Evolutionary conservation across 2,888 invertebrate genomes (phyloP), one percentile per base, ranked within the genome.

Genomic region (Megaustenia siamemsis): DNA sequence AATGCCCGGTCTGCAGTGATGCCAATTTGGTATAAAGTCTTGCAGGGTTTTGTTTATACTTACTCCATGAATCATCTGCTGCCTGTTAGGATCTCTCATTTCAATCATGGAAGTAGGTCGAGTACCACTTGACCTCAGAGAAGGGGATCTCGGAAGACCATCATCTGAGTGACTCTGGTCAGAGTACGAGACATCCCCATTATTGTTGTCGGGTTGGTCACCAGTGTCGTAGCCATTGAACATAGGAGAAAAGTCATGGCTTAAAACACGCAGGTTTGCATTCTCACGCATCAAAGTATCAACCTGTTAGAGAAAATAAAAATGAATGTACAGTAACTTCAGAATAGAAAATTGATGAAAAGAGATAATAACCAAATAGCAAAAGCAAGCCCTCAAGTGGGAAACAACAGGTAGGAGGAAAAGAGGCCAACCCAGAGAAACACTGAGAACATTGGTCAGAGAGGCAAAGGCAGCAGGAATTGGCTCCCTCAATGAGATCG

Each of bases 211-310:
- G 49, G 88, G 89, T 73, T 93, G 90, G 82, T 93, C 92, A 71
- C 93, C 86, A 15, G 93, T 90, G 86, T 94, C 94, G 89, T 92
- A 93, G 66, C 87, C 94, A 93, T 94, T 28, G 92, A 93, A 88
- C 86, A 86, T 83, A 68, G 84, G 43, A 60, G 87, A 86, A 84
- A 79, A 78, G 49, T 83, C 69, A 76, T 86, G 84, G 35, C 82
- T 80, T 3, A 76, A 10, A 5, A 82, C 85, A 43, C 84, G 80
- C 68, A 89, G 85, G 15, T 86, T 86, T 45, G 86, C 84, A 94
- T 98, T 98, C 93, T 97, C 98, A 86, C 95, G 96, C 32, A 96
- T 96, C 71, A 98, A 94, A 89, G 96, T 96, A 91, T 97, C 96
- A 35, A 98, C 96, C 92, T 93, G 85, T 21, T 43, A 69, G 43